Evolutionary conservation across 2,888 invertebrate genomes (phyloP).

Genomic region (Cremastobaeus sp.): DNA sequence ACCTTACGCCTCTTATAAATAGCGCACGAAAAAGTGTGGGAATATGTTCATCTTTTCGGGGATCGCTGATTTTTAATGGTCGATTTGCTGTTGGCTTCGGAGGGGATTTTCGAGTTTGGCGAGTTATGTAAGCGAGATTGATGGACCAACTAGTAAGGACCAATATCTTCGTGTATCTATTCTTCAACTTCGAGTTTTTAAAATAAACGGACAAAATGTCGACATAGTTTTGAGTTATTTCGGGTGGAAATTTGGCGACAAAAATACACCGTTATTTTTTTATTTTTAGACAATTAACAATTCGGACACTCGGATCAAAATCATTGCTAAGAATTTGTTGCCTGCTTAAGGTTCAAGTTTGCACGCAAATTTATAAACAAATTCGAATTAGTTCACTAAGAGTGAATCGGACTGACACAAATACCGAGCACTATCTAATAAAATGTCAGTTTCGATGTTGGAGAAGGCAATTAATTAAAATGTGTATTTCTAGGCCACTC

Average conservation of each 20-base stretch:
- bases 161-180: constrained; percentile 5
- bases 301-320: no score
- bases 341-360: no score
- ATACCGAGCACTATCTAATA: no score
- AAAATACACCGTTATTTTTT: constrained; percentile 37
- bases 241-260: constrained; percentile 32
- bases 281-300: constrained; percentile 19
- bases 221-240: constrained; percentile 47
- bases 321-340: no score
- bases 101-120: no score
- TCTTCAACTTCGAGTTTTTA: constrained; percentile 7
- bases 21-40: constrained; percentile 57
- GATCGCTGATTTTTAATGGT: constrained; percentile 1
- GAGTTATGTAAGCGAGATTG: constrained; percentile 21
- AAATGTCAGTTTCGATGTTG: no score
- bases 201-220: constrained; percentile 38
- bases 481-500: no score
- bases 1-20: constrained; percentile 60
- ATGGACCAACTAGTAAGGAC: constrained; percentile 1
- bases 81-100: no score
- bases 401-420: no score
- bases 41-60: constrained; percentile 32
- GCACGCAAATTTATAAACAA: no score
- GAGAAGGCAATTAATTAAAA: no score
- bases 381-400: no score